Conservation (phyloP, 2,797 vertebrate species). For the Pipistrellus pygmaeus region DNA sequence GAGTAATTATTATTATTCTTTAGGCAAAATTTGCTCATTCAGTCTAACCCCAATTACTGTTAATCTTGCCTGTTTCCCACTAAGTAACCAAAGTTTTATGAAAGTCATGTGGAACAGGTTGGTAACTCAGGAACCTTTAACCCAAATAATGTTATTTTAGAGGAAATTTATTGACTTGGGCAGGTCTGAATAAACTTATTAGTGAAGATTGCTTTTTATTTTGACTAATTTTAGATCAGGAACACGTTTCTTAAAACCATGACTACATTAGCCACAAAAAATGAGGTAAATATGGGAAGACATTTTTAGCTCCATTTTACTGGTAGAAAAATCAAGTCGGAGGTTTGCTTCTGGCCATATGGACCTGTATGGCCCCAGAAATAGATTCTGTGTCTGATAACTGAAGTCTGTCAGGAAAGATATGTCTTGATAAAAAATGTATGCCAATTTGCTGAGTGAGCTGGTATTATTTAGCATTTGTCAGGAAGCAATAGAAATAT, state of each 20-base stretch:
- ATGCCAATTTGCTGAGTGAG: neutral
- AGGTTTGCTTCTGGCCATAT: conserved; percentile 9
- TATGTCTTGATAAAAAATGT: conserved; percentile 1
- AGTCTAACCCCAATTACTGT: conserved; percentile 42
- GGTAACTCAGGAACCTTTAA: conserved; percentile 67
- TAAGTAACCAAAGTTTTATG: conserved; percentile 71
- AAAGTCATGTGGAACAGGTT: conserved; percentile 63
- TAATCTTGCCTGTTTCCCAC: conserved; percentile 67
- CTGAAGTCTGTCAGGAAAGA: neutral
- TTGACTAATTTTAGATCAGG: conserved; percentile 13
- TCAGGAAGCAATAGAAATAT: neutral
- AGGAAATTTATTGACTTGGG: neutral
- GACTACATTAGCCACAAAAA: neutral
- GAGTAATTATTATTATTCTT: neutral
- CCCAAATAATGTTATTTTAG: neutral
- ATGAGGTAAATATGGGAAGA: neutral
- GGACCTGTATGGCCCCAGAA: neutral
- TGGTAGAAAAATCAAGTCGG: conserved; percentile 14
- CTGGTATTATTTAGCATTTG: conserved; percentile 35
- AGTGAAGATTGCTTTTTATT: conserved; percentile 47
- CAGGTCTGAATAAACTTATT: conserved; percentile 16
- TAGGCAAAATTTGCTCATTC: neutral
- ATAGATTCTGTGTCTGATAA: neutral
- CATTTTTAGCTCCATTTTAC: conserved; percentile 34
- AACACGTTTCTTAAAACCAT: conserved; percentile 44